phyloP scores from a whole-genome alignment of 35 echinoderm and acorn worm species.

The Apostichopus japonicus region DNA sequence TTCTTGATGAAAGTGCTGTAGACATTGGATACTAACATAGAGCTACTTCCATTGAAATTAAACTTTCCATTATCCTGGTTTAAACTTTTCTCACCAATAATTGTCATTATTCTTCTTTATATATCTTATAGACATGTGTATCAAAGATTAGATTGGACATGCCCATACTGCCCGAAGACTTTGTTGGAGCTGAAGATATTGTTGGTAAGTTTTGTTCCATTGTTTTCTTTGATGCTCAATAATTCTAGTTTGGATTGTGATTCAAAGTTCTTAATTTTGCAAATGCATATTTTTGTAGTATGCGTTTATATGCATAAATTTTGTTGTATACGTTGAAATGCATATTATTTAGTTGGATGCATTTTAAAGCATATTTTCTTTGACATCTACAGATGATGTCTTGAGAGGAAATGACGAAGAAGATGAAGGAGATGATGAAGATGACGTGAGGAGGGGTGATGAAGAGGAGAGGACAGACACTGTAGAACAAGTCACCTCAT shows the following conservation, averaged over 20 bases:
- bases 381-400: too few species aligned
- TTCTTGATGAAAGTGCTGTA: too few species aligned
- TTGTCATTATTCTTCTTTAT: neutral
- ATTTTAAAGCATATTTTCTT: too few species aligned
- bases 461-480: neutral
- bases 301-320: too few species aligned
- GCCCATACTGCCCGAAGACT: constrained; percentile 37
- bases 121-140: constrained; percentile 3
- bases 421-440: neutral
- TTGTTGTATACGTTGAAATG: too few species aligned
- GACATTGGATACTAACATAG: too few species aligned
- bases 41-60: neutral
- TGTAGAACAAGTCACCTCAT: neutral
- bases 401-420: neutral
- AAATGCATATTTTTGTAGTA: too few species aligned
- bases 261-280: too few species aligned
- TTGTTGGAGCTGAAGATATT: constrained; percentile 8
- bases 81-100: neutral
- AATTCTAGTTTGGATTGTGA: too few species aligned
- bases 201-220: neutral
- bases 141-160: constrained; percentile 46
- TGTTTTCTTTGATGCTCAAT: too few species aligned
- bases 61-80: neutral
- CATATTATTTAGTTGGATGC: too few species aligned
- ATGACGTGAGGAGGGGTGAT: neutral